These are phyloP conservation scores for Cylas formicarius DNA, from an alignment of 1,140 invertebrate species.

Conservation along the genomic window DNA sequence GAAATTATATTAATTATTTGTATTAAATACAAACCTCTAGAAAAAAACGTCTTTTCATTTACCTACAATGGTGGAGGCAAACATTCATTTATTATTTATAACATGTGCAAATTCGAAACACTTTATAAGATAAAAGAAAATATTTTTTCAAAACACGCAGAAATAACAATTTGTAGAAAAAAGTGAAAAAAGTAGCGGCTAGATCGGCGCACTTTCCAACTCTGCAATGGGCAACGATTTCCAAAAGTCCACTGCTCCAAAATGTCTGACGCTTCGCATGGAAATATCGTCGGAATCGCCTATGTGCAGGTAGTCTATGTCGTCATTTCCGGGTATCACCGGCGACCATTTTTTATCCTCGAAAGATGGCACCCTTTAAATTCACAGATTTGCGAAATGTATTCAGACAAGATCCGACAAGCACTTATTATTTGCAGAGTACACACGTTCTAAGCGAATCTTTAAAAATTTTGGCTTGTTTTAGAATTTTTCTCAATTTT, in stretches of 20 bases:
- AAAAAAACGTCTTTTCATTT: too few species aligned
- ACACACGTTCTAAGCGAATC: neutral
- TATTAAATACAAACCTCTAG: too few species aligned
- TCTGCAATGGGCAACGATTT: slow-evolving; percentile 19
- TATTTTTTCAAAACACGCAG: too few species aligned
- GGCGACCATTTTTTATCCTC: slow-evolving; percentile 16
- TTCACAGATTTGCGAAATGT: neutral
- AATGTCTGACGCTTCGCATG: slow-evolving; percentile 12
- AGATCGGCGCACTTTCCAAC: slow-evolving; percentile 14
- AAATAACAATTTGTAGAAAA: too few species aligned
- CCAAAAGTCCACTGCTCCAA: slow-evolving; percentile 21
- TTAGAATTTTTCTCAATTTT: neutral
- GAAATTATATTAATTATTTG: too few species aligned
- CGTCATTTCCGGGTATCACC: slow-evolving; percentile 3
- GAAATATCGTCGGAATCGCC: slow-evolving; percentile 7
- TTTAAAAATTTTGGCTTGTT: neutral
- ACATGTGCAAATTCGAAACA: too few species aligned
- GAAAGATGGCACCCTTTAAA: slow-evolving; percentile 18
- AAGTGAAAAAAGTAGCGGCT: too few species aligned
- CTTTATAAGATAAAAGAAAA: too few species aligned
- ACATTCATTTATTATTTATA: too few species aligned
- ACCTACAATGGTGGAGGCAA: too few species aligned
- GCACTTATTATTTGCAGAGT: neutral
- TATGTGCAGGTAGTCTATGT: slow-evolving; percentile 15
- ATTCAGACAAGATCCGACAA: neutral